Evolutionary conservation across 2,888 invertebrate genomes (phyloP).

Genomic region (Lepidonotus clava): DNA sequence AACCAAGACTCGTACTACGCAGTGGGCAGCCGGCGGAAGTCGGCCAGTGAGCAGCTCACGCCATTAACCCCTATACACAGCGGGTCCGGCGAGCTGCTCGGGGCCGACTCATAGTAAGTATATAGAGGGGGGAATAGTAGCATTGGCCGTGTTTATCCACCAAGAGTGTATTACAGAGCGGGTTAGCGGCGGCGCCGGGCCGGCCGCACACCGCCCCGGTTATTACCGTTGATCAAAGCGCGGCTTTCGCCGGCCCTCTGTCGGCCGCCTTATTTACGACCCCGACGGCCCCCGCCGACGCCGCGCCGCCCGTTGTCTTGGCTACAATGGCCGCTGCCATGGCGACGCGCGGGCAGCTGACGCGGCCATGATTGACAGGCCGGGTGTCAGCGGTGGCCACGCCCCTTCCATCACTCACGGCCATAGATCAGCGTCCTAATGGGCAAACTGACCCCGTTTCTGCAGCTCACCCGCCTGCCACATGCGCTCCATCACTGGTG

Average conservation of each 20-base stretch:
- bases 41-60: no score
- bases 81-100: no score
- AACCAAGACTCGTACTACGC: no score
- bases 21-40: no score
- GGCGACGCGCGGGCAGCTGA: conserved; percentile 51
- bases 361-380: conserved; percentile 51
- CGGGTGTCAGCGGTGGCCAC: conserved; percentile 34
- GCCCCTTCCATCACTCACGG: conserved; percentile 52
- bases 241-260: neutral
- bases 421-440: conserved; percentile 40
- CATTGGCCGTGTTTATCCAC: neutral
- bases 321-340: conserved; percentile 48
- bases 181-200: neutral
- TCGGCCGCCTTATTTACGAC: neutral
- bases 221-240: conserved; percentile 50
- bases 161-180: neutral
- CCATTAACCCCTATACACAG: no score
- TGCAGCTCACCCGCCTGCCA: conserved; percentile 25
- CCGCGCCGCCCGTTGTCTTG: conserved; percentile 48
- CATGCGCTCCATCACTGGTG: conserved; percentile 33
- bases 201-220: neutral
- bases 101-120: no score
- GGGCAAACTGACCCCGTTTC: conserved; percentile 51
- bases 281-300: no score
- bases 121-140: no score